Evolutionary conservation across 2,113 vertebrate species (phyloP).

Genomic region (Scalopus aquaticus): DNA sequence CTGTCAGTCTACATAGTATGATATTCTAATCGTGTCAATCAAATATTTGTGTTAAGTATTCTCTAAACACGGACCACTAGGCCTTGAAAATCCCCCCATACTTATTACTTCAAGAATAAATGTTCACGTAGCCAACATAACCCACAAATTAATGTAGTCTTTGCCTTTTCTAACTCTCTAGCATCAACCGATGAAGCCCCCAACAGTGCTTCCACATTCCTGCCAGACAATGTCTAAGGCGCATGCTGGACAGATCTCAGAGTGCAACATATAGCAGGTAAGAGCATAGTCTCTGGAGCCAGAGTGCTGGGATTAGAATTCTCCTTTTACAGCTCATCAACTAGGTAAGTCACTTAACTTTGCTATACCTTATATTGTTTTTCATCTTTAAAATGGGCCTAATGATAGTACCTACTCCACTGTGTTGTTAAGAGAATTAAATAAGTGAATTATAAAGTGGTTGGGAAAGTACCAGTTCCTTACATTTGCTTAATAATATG

Average conservation of each 20-base stretch:
- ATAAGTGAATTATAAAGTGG: neutral
- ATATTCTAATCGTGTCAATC: neutral
- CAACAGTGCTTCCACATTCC: neutral
- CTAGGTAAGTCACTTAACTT: neutral
- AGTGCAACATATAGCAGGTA: neutral
- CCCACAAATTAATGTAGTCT: neutral
- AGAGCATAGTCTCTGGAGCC: no score
- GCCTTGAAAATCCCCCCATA: neutral
- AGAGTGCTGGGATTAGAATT: neutral
- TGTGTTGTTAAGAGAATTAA: neutral
- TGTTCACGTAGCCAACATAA: neutral
- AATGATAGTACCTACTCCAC: neutral
- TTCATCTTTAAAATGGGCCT: neutral
- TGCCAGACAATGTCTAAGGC: no score
- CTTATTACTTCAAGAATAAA: neutral
- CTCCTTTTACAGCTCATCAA: neutral
- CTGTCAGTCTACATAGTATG: neutral
- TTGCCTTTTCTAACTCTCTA: neutral
- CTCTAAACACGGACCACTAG: neutral
- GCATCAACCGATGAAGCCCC: neutral
- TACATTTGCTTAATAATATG: neutral
- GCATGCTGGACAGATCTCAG: neutral
- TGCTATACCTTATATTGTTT: neutral
- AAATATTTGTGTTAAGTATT: neutral
- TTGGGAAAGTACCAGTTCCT: neutral